A percentile compares a stretch with the other conserved stretches of the same genome.
Evolutionary conservation across 2,797 vertebrate species (phyloP).

Genomic region (Crypturellus tataupa): DNA sequence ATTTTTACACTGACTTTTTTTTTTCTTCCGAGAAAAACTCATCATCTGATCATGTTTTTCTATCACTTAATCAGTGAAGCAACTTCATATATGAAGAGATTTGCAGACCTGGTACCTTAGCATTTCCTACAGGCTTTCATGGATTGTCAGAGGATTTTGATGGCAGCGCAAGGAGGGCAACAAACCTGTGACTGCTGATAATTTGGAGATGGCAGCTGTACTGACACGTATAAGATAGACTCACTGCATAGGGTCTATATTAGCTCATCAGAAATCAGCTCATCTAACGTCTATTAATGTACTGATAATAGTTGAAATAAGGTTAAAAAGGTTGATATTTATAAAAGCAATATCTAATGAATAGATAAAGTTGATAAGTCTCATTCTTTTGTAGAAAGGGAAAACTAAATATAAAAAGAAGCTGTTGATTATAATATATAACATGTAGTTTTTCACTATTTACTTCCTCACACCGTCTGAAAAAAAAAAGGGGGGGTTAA

Average conservation of each 20-base stretch:
- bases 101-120: background rate
- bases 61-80: background rate
- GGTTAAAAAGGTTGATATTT: background rate
- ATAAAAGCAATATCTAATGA: background rate
- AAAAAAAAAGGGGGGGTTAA: background rate
- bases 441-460: background rate
- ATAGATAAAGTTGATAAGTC: background rate
- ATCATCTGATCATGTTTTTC: background rate
- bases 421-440: background rate
- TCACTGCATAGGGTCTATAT: background rate
- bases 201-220: background rate
- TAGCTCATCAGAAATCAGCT: background rate
- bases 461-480: background rate
- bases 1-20: background rate
- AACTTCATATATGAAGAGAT: background rate
- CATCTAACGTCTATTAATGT: background rate
- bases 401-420: background rate
- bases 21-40: background rate
- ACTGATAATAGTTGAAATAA: background rate
- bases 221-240: background rate
- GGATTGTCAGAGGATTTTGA: background rate
- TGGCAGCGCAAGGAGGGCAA: background rate
- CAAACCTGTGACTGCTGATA: background rate
- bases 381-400: background rate
- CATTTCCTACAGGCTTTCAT: background rate